Conservation (phyloP, 2,797 vertebrate genomes). For the Apodemus agrarius region DNA sequence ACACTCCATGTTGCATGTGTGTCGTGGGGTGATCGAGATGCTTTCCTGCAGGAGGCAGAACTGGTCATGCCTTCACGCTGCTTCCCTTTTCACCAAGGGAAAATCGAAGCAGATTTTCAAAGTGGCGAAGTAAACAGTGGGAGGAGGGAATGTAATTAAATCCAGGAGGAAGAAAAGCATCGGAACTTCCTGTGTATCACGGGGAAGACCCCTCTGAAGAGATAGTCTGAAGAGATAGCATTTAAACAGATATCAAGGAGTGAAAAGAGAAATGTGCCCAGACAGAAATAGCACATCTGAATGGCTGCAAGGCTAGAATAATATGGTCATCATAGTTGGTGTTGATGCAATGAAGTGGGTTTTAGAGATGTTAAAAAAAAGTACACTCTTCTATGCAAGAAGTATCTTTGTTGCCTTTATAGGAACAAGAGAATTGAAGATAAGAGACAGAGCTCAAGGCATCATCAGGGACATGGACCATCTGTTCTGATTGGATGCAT, state of each 20-base stretch:
- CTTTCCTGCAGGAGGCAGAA: neutral
- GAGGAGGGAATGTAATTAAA: neutral
- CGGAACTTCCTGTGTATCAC: too few relatives aligned
- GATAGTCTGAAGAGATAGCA: neutral
- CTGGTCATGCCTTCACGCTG: neutral
- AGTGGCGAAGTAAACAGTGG: neutral
- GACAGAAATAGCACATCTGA: neutral
- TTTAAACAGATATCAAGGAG: neutral
- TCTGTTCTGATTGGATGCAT: neutral
- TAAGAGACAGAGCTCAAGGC: neutral
- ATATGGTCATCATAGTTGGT: neutral
- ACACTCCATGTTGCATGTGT: neutral
- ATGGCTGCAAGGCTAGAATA: neutral
- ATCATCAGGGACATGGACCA: neutral
- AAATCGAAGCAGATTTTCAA: neutral
- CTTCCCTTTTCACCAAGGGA: neutral
- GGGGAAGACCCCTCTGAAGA: neutral
- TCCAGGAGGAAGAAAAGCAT: neutral
- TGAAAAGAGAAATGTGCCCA: too few relatives aligned
- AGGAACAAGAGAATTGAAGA: neutral
- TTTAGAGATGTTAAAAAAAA: neutral
- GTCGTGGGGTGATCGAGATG: neutral
- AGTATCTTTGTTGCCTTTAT: neutral
- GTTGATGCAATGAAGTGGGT: neutral
- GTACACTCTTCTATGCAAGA: fast-evolving